phyloP scores from a whole-genome alignment of 1,140 invertebrate species.

The Macrobrachium nipponense region DNA sequence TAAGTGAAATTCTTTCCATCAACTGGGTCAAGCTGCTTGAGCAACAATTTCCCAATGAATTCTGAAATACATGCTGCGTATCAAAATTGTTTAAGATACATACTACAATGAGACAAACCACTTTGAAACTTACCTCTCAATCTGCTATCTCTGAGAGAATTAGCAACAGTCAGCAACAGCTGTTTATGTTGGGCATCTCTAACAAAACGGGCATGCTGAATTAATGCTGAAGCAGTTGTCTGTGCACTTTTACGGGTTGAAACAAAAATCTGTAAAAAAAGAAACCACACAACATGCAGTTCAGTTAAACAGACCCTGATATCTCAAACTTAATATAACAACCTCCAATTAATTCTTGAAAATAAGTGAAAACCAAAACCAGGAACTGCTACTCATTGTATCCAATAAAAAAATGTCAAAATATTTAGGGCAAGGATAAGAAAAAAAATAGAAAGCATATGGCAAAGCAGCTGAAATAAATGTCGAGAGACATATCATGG shows the following conservation, averaged over 20 bases:
- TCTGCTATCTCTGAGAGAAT: slow-evolving; percentile 74
- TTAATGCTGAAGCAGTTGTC: slow-evolving; percentile 76
- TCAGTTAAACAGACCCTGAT: not conserved
- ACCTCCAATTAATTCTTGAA: no score
- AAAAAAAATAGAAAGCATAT: not conserved
- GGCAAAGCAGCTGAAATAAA: not conserved
- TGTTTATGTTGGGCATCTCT: slow-evolving; percentile 72
- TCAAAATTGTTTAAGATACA: no score
- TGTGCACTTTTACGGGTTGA: slow-evolving; percentile 80
- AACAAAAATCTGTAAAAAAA: slow-evolving; percentile 76
- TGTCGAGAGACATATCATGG: not conserved
- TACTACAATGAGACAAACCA: no score
- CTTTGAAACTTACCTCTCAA: slow-evolving; percentile 71
- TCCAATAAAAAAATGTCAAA: not conserved
- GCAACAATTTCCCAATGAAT: no score
- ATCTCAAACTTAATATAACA: no score
- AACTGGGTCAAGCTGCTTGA: no score
- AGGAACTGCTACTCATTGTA: no score
- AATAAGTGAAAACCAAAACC: no score
- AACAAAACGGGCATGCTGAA: slow-evolving; percentile 73
- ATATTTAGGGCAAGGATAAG: not conserved
- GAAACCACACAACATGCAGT: not conserved
- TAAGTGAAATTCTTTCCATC: no score
- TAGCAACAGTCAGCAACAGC: slow-evolving; percentile 70
- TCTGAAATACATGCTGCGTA: not conserved